A percentile compares a stretch with the other conserved stretches of the same genome.
phyloP scores from a whole-genome alignment of 2,113 vertebrate species.

The Lepus americanus region DNA sequence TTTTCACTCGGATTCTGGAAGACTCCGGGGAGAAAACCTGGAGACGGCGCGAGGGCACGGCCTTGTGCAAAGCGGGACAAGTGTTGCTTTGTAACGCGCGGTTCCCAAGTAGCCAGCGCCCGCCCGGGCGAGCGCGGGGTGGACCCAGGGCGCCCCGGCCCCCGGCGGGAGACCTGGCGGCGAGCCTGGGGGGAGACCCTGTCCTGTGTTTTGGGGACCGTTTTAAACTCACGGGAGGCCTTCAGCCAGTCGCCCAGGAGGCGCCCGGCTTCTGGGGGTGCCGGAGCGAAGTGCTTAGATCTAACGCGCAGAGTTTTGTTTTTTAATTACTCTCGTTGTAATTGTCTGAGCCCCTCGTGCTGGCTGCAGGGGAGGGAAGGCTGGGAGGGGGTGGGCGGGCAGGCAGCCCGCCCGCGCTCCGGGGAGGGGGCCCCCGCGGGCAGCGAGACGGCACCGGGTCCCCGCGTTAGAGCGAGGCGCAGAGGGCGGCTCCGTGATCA shows the following conservation, averaged over 20 bases:
- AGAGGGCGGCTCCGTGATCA: slow-evolving; percentile 90
- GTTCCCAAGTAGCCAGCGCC: not conserved
- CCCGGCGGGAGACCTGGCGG: not conserved
- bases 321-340: slow-evolving; percentile 37
- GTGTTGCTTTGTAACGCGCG: not conserved
- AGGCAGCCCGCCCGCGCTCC: slow-evolving; percentile 34
- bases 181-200: not conserved
- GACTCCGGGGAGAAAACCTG: not conserved
- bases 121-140: not conserved
- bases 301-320: not conserved
- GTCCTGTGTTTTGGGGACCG: not conserved
- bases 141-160: not conserved
- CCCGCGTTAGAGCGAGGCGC: slow-evolving; percentile 64
- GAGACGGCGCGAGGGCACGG: no score
- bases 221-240: slow-evolving; percentile 27
- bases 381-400: not conserved
- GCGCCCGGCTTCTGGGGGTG: not conserved
- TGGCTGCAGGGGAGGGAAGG: not conserved
- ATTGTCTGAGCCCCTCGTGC: slow-evolving; percentile 15
- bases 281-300: not conserved
- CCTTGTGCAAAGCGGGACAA: not conserved
- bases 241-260: not conserved
- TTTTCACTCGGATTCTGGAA: slow-evolving; percentile 40
- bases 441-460: slow-evolving; percentile 62
- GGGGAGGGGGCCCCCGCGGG: slow-evolving; percentile 61